Conservation (phyloP, 2,888 invertebrate genomes). For the Acleris cristana region DNA sequence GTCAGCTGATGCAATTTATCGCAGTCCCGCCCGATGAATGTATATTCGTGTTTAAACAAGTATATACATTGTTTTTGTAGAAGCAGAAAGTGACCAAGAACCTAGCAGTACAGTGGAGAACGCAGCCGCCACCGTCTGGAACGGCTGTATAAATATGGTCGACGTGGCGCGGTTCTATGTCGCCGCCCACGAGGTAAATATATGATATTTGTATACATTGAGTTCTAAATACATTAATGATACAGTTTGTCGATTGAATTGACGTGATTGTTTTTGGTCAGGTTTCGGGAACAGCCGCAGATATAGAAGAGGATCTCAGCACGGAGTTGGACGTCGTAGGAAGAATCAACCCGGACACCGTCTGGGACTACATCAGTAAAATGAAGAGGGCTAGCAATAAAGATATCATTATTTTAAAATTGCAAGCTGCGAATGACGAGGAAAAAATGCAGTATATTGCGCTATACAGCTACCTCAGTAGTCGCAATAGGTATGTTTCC, state of each 20-base stretch:
- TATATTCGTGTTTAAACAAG: not conserved
- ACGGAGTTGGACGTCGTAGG: slow-evolving; percentile 94
- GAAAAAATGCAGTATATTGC: slow-evolving; percentile 93
- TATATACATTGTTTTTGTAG: slow-evolving; percentile 49
- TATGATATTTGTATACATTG: too few relatives aligned
- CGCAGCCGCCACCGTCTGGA: slow-evolving; percentile 86
- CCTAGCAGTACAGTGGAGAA: slow-evolving; percentile 89
- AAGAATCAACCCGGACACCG: slow-evolving; percentile 94
- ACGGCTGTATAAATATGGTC: slow-evolving; percentile 94
- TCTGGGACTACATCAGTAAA: slow-evolving; percentile 96
- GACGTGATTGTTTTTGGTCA: slow-evolving; percentile 43
- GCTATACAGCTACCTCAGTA: slow-evolving; percentile 94
- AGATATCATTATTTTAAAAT: slow-evolving; percentile 92
- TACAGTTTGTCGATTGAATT: not conserved
- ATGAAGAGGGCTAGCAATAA: slow-evolving; percentile 94
- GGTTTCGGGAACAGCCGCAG: slow-evolving; percentile 86
- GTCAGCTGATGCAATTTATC: too few relatives aligned
- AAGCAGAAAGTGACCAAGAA: slow-evolving; percentile 89
- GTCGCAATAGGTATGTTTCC: slow-evolving; percentile 85
- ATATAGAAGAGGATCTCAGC: slow-evolving; percentile 89
- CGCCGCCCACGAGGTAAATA: slow-evolving; percentile 88
- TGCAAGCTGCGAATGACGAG: slow-evolving; percentile 92
- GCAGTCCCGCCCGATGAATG: not conserved
- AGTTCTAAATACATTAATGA: not conserved
- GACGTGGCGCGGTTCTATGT: slow-evolving; percentile 95